A percentile compares a stretch with the other conserved stretches of the same genome.
Conservation (phyloP, 2,888 invertebrate species). For the Myopa testacea region DNA sequence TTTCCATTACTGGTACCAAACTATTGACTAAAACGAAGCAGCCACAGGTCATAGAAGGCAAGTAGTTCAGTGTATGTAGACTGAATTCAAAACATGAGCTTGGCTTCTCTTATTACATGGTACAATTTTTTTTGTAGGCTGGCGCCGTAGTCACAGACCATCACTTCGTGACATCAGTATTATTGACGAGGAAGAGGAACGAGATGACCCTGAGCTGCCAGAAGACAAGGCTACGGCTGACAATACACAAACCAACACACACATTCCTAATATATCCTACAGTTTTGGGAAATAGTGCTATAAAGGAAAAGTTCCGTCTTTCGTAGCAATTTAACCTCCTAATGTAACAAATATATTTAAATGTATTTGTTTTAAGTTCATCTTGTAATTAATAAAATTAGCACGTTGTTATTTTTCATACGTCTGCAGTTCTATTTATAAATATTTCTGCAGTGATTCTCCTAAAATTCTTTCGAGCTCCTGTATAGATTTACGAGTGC, state of each 20-base stretch:
- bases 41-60: conserved; percentile 76
- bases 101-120: background rate
- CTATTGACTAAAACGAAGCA: conserved; percentile 82
- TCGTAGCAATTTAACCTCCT: background rate
- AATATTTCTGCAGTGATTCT: conserved; percentile 90
- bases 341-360: background rate
- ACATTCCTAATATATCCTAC: conserved; percentile 56
- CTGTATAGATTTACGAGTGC: conserved; percentile 83
- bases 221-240: conserved; percentile 62
- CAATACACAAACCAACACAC: conserved; percentile 64
- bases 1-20: conserved; percentile 81
- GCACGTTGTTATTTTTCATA: conserved; percentile 6
- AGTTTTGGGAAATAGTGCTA: conserved; percentile 43
- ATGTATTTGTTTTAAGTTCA: background rate
- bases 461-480: conserved; percentile 89
- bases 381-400: conserved; percentile 7
- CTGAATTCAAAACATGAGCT: background rate
- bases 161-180: conserved; percentile 89
- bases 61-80: conserved; percentile 29
- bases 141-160: conserved; percentile 84
- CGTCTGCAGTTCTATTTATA: conserved; percentile 69
- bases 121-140: conserved; percentile 69
- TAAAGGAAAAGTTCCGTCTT: too few species aligned
- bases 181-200: conserved; percentile 84
- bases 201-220: conserved; percentile 70